Evolutionary conservation across 2,797 vertebrate species (phyloP).

Genomic region (Falco concolor): DNA sequence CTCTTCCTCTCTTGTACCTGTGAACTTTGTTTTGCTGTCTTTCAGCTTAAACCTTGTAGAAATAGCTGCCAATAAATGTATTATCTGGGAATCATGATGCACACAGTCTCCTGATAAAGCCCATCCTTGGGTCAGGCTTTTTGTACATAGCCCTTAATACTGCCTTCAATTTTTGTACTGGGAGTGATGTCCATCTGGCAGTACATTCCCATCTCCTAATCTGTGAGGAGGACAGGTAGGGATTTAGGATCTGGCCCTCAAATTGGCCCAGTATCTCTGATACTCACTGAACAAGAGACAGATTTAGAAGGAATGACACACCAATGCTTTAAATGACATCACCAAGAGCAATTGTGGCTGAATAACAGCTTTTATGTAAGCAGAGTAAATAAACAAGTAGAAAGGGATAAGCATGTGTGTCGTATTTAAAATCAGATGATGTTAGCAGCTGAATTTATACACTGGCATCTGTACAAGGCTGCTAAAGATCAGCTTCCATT

Average conservation of each 20-base stretch:
- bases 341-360: background rate
- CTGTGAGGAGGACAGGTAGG: background rate
- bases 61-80: background rate
- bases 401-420: background rate
- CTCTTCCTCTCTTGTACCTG: background rate
- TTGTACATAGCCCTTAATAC: background rate
- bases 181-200: background rate
- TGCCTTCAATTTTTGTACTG: background rate
- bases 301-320: background rate
- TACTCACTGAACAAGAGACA: background rate
- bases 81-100: background rate
- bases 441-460: background rate
- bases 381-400: background rate
- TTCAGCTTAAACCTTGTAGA: background rate
- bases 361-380: background rate
- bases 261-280: background rate
- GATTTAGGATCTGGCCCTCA: background rate
- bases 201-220: background rate
- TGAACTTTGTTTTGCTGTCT: background rate
- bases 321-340: background rate
- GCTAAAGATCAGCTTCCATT: background rate
- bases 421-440: background rate
- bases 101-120: background rate
- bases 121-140: background rate
- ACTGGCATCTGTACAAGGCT: background rate